Percentiles rank a stretch among this genome's conserved stretches.
Evolutionary conservation across 2,113 vertebrate genomes (phyloP).

Genomic region (Anser cygnoides): DNA sequence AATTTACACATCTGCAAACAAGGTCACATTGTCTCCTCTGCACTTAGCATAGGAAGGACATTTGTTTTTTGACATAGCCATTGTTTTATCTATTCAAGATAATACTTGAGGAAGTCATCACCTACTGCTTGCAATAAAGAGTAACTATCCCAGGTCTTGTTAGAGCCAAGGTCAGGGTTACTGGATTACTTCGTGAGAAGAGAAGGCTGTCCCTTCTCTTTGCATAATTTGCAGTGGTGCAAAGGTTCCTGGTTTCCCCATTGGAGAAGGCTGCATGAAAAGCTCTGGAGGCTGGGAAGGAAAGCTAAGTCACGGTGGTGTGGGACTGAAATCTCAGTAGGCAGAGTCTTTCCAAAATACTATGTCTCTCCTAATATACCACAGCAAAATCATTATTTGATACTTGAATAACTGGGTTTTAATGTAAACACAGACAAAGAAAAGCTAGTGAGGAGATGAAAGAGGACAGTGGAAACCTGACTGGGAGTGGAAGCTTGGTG

Average conservation of each 20-base stretch:
- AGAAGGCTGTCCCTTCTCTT: background rate
- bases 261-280: background rate
- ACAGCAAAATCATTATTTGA: background rate
- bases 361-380: background rate
- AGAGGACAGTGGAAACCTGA: background rate
- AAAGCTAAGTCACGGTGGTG: background rate
- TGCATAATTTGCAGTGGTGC: background rate
- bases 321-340: background rate
- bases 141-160: background rate
- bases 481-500: background rate
- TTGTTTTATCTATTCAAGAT: background rate
- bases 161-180: background rate
- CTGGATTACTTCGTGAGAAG: background rate
- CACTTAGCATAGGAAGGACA: background rate
- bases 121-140: background rate
- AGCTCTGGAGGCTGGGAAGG: background rate
- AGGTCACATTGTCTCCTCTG: background rate
- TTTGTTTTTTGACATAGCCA: background rate
- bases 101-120: background rate
- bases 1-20: rapidly evolving
- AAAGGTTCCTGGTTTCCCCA: background rate
- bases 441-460: background rate
- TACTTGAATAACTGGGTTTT: background rate
- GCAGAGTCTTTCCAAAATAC: background rate
- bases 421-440: background rate